Base-by-base conservation (phyloP, 2,888 invertebrate genomes). In the Spodoptera picta region DNA sequence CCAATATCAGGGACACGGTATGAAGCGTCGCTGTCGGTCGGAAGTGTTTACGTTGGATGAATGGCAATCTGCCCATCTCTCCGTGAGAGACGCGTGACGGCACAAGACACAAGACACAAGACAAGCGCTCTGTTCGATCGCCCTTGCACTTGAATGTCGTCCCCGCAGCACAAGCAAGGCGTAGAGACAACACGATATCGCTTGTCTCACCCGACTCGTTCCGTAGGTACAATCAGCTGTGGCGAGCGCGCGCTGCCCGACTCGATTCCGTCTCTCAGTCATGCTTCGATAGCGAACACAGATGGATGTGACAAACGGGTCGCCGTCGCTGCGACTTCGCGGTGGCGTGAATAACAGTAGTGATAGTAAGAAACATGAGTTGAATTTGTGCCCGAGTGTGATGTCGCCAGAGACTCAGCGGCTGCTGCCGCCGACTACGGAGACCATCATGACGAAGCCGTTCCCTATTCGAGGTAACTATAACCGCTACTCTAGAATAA, bases 381-480 rank as follows among this genome's bases (percentile, higher is more conserved):
- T 95, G 80, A 92, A 95, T 82, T 88, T 95, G 83, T 96, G 96
- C 84, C 96, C 97, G n/a, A 96, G 96, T 92, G 96, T 95, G 7
- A 97, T 97, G 97, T 96, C 97, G 19, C 95, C 95, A 64, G 96
- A 96, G 87, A 96, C 96, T 9, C 95, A 96, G 86, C 93, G 96
- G 83, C 95, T 97, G 72, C 88, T 97, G 85, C 97, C 97, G 65
- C 97, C 97, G 55, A 97, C 97, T 10, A 96, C 97, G 65, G 98
- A 97, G 87, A 98, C 98, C 50, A 97, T 98, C 56, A 97, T 97
- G 95, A 98, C 98, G 48, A 98, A 98, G 94, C 98, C 98, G 66
- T 98, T 98, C 92, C 98, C 98, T 41, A 97, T 98, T 78, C 95
- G 98, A 95, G 97, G 97, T 97, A 94, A 87, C 73, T 83, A 65